Percentiles rank a stretch among this genome's conserved stretches.
Conservation (phyloP, 2,888 invertebrate genomes). For the Tholera decimalis region DNA sequence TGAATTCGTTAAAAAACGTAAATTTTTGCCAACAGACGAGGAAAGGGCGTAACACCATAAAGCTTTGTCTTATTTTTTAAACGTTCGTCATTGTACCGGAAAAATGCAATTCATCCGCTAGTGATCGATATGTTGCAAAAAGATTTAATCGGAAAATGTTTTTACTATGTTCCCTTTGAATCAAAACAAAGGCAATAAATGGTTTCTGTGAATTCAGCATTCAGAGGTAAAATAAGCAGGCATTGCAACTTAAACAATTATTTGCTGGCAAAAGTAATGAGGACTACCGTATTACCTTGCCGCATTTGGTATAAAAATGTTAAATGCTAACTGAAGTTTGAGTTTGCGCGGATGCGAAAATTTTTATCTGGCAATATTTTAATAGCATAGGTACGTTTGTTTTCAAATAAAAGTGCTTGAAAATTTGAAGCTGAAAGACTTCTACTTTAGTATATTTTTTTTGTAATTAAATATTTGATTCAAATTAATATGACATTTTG, state of each 20-base stretch:
- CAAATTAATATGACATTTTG: too few relatives aligned
- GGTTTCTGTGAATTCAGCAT: slow-evolving; percentile 22
- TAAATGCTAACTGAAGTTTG: slow-evolving; percentile 22
- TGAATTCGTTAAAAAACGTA: neutral
- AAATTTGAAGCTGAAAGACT: neutral
- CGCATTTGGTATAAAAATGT: slow-evolving; percentile 8
- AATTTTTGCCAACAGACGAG: neutral
- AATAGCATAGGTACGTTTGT: neutral
- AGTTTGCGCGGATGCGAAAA: neutral
- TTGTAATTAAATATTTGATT: too few relatives aligned
- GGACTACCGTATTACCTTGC: slow-evolving; percentile 15
- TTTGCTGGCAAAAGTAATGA: slow-evolving; percentile 44
- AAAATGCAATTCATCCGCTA: neutral
- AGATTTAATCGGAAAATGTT: slow-evolving; percentile 2
- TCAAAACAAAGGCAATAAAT: neutral
- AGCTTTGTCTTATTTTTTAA: neutral
- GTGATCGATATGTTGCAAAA: neutral
- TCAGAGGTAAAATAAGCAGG: slow-evolving; percentile 19
- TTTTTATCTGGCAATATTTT: slow-evolving; percentile 10
- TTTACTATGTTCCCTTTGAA: slow-evolving; percentile 1
- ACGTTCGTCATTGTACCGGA: neutral
- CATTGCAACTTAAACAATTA: slow-evolving; percentile 40
- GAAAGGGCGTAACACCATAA: neutral
- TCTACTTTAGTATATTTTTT: neutral
- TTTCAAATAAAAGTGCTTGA: neutral